A percentile compares a stretch with the other conserved stretches of the same genome.
Evolutionary conservation across 2,797 vertebrate genomes (phyloP).

Genomic region (Karalla daura): DNA sequence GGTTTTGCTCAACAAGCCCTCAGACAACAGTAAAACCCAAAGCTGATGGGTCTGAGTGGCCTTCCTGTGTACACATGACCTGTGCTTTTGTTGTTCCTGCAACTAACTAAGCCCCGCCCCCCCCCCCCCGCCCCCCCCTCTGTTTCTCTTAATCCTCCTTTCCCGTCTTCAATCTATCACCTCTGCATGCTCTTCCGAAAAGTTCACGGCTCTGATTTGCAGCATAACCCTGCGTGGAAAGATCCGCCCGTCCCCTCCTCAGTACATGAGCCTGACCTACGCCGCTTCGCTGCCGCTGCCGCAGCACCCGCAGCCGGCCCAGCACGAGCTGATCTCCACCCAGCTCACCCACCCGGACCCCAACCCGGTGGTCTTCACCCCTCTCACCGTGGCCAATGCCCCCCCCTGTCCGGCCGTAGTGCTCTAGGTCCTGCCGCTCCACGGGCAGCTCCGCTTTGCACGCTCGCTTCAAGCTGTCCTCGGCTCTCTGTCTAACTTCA

Average conservation of each 20-base stretch:
- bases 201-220: slow-evolving; percentile 70
- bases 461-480: neutral
- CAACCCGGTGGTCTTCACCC: slow-evolving; percentile 59
- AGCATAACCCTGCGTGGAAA: slow-evolving; percentile 48
- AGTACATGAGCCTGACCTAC: slow-evolving; percentile 67
- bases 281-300: slow-evolving; percentile 6
- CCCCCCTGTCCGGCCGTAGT: slow-evolving; percentile 39
- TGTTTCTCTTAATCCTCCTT: slow-evolving; percentile 7
- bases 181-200: neutral
- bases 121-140: slow-evolving; percentile 1
- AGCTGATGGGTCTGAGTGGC: no score
- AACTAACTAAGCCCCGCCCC: slow-evolving; percentile 11
- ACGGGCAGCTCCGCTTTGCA: neutral
- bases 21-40: no score
- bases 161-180: neutral
- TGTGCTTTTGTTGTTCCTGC: slow-evolving; percentile 4
- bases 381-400: slow-evolving; percentile 51
- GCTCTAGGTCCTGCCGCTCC: neutral
- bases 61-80: neutral
- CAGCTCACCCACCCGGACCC: slow-evolving; percentile 11
- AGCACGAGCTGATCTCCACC: slow-evolving; percentile 8
- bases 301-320: slow-evolving; percentile 9
- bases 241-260: slow-evolving; percentile 39
- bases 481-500: no score
- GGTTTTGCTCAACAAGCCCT: no score